Evolutionary conservation across 2,113 vertebrate species (phyloP), one percentile per base, ranked within the genome.

Genomic region (Probosciger aterrimus): DNA sequence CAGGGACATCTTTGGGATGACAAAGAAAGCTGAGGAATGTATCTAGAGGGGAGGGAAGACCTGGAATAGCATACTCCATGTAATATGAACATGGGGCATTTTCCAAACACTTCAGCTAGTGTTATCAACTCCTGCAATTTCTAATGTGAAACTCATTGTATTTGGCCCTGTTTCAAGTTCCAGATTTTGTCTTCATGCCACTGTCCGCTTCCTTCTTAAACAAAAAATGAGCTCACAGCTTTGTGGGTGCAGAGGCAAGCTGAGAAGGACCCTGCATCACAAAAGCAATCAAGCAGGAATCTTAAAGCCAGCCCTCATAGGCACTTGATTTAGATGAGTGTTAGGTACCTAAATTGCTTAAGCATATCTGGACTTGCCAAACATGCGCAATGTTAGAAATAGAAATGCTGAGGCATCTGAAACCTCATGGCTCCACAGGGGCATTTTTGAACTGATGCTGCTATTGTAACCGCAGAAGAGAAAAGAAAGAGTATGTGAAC

Each of bases 401-500:
- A 94, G 78, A 95, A 93, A 77, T 90, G 93, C 93, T 94, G 90
- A 96, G 86, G 55, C 64, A 90, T 88, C 30, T 5, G 67, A 96
- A 96, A 80, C 79, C 71, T 90, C 73, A 77, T 59, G 90, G 49
- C 71, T 93, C 93, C 88, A 85, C 49, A 46, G 93, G 84, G 93
- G 90, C 22, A 79, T 76, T 87, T 94, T 86, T 80, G 53, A 88
- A 92, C 53, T 50, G 79, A 67, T 92, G 68, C 68, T 80, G 87
- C 70, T 90, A 55, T 75, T 88, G 69, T 78, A 82, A 44, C 80
- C 86, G 92, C 79, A 81, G 82, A 90, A 83, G 43, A 79, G 76
- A 80, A 55, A 89, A 79, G 47, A 75, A 62, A 88, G 74, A 69
- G n/a, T 35, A 68, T 83, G 39, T 41, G 82, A 88, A 70, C 82